Evolutionary conservation across 2,113 vertebrate genomes (phyloP).

Genomic region (Brachyhypopomus occidentalis): DNA sequence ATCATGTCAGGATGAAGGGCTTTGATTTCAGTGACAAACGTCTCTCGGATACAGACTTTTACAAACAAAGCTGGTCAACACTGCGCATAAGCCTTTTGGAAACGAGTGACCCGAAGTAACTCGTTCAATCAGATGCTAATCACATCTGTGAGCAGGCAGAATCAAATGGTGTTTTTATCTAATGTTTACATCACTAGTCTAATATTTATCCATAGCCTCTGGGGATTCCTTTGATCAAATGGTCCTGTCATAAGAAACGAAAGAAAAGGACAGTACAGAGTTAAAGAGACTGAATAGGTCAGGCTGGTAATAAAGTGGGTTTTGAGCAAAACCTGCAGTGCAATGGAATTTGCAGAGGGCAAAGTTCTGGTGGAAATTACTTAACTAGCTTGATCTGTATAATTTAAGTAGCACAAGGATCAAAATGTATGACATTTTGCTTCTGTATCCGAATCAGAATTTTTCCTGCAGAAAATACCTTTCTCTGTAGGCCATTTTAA

Average conservation of each 20-base stretch:
- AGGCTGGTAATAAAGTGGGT: not conserved
- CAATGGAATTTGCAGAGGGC: not conserved
- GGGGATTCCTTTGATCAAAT: not conserved
- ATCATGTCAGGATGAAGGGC: not conserved
- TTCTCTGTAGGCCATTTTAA: too few species aligned
- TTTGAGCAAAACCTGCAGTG: not conserved
- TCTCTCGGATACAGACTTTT: not conserved
- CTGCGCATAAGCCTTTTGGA: not conserved
- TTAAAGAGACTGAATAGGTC: not conserved
- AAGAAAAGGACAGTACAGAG: not conserved
- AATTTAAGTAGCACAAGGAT: not conserved
- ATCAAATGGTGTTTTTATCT: conserved; percentile 1
- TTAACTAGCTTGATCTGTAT: not conserved
- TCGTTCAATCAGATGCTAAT: not conserved
- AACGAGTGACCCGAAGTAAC: not conserved
- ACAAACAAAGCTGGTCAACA: not conserved
- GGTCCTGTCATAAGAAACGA: not conserved
- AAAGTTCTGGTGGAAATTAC: not conserved
- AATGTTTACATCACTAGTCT: not conserved
- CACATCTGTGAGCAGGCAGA: not conserved
- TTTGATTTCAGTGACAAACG: not conserved
- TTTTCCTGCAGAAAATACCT: not conserved
- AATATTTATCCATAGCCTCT: conserved; percentile 1
- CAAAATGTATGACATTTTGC: not conserved
- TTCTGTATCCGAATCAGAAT: not conserved